Conservation (phyloP, 2,888 invertebrate species). For the Luffia ferchaultella region DNA sequence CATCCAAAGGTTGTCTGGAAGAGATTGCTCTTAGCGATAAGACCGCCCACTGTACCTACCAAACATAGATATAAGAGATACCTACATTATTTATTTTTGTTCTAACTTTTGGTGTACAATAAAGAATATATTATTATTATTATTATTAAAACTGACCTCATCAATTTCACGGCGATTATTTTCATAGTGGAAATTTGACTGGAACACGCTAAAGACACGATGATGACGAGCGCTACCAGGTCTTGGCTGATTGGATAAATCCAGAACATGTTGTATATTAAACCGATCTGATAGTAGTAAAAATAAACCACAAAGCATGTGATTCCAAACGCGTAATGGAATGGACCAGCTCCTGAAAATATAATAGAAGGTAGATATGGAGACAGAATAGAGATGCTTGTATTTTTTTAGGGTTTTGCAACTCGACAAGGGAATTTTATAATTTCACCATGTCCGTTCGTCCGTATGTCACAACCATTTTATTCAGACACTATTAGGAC, state of each 20-base stretch:
- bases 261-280: conserved; percentile 4
- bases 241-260: conserved; percentile 3
- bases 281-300: conserved; percentile 5
- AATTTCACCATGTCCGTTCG: no score
- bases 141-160: not conserved
- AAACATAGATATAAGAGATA: not conserved
- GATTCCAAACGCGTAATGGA: conserved; percentile 4
- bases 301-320: not conserved
- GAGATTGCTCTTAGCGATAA: no score
- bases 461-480: no score
- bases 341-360: conserved; percentile 1
- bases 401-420: no score
- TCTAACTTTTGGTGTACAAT: not conserved
- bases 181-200: conserved; percentile 7
- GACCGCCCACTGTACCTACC: no score
- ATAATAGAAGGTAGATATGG: no score
- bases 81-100: not conserved
- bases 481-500: no score
- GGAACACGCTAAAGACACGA: conserved; percentile 4
- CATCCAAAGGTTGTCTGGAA: no score
- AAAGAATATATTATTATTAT: not conserved
- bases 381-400: no score
- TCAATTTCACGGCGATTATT: not conserved
- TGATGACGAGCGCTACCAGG: conserved; percentile 1
- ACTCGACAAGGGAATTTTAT: no score